These are phyloP conservation scores for Tupaia tana DNA, from an alignment of 2,113 vertebrate species.

Conservation along the genomic window DNA sequence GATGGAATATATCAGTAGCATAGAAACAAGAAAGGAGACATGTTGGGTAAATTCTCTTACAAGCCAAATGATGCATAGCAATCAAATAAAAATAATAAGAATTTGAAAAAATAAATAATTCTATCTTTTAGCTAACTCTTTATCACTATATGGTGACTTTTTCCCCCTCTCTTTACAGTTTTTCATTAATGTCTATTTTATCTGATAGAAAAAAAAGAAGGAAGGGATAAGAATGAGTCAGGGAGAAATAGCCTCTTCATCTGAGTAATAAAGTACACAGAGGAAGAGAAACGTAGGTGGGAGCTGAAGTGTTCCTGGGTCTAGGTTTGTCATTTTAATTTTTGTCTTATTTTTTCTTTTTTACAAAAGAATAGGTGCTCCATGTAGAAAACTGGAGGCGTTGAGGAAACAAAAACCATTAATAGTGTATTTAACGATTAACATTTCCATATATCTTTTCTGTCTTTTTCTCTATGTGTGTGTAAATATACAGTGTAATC, in stretches of 20 bases:
- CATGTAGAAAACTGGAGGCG: not conserved
- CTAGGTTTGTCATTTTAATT: slow-evolving; percentile 42
- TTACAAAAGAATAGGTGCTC: slow-evolving; percentile 12
- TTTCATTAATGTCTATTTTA: too few relatives aligned
- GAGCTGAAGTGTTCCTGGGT: not conserved
- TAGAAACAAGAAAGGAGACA: not conserved
- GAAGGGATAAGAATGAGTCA: not conserved
- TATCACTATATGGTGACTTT: too few relatives aligned
- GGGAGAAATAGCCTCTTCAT: not conserved
- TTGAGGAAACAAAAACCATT: slow-evolving; percentile 14
- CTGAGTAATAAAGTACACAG: not conserved
- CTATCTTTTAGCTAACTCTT: too few relatives aligned
- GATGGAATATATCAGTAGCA: not conserved
- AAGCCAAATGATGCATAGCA: too few relatives aligned
- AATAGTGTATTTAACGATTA: not conserved
- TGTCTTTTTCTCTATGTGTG: not conserved
- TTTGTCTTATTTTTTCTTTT: slow-evolving; percentile 50
- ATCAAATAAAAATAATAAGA: too few relatives aligned
- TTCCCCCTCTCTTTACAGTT: too few relatives aligned
- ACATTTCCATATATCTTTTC: not conserved
- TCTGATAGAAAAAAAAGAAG: too few relatives aligned
- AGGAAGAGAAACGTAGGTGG: not conserved
- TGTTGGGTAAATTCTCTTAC: too few relatives aligned
- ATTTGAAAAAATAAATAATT: too few relatives aligned
- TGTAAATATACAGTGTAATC: not conserved